Base-by-base conservation (phyloP, 2,797 vertebrate species). In the Xiphorhynchus erythropygius region DNA sequence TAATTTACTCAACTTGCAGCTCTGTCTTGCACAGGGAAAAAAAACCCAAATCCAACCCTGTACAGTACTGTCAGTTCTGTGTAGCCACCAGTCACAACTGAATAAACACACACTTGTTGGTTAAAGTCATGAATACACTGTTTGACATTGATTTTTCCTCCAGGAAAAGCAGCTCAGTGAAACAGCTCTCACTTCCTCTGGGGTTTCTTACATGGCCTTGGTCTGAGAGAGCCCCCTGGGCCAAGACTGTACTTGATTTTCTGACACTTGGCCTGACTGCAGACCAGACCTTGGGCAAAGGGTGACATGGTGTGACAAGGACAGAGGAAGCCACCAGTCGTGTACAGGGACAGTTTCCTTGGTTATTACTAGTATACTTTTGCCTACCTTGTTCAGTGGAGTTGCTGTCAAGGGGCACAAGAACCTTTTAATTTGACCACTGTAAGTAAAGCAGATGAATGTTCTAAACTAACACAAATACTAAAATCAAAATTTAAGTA, bases 381-480 rank as follows among this genome's bases (percentile, higher is more conserved):
- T 69, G 28, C 47, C 78, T 63, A 12, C 50, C 25, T 33, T 47
- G 27, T 82, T 87, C 75, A 79, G 83, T 30, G 28, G 65, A 78
- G 55, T 9, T 73, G 41, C 68, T 81, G 39, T 65, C 62, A 74
- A 81, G 44, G 49, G 63, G 37, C 33, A 11, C 16, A 22, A 71
- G 46, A 28, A 35, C 35, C 63, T 63, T 65, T n/a, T 70, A 69
- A 74, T 47, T 41, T 83, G 57, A 89, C 25, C 27, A 25, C 82
- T 81, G 86, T 88, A 90, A 90, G 80, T 84, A 94, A 91, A 90
- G 28, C 79, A 73, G 28, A 52, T 69, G 28, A 94, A 55, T 69
- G 24, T 57, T 89, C 55, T 77, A 49, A 91, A 67, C 64, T 67
- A 87, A 76, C 27, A 71, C 11, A 41, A 62, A 59, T 84, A 55